These are phyloP conservation scores for Lithophane semibrunnea DNA, from an alignment of 2,888 invertebrate species.

Conservation along the genomic window DNA sequence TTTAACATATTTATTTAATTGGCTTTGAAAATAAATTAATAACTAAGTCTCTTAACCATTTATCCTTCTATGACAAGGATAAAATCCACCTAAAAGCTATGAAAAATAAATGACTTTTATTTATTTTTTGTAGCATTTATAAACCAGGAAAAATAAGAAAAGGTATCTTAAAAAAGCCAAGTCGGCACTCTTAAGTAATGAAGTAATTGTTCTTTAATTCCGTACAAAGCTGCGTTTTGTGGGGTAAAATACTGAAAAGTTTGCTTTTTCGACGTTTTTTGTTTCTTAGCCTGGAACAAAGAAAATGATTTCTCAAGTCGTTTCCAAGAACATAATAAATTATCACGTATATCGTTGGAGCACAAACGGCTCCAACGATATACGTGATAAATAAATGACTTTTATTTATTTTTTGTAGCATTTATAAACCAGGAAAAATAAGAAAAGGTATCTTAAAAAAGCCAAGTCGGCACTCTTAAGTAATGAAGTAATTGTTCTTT, in stretches of 20 bases:
- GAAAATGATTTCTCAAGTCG: conserved; percentile 10
- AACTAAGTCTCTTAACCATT: conserved; percentile 8
- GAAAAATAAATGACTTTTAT: conserved; percentile 14
- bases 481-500: conserved; percentile 59
- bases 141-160: conserved; percentile 19
- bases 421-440: conserved; percentile 5
- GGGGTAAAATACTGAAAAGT: conserved; percentile 37
- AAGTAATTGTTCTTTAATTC: conserved; percentile 58
- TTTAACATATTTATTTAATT: background rate
- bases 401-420: conserved; percentile 10
- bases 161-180: conserved; percentile 46
- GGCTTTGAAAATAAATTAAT: conserved; percentile 8
- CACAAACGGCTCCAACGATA: too few species aligned
- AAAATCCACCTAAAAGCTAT: conserved; percentile 7
- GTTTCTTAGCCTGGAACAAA: conserved; percentile 13
- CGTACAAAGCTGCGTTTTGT: conserved; percentile 37
- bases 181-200: conserved; percentile 53
- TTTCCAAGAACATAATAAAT: conserved; percentile 8
- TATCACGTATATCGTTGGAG: too few species aligned
- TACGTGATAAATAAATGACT: conserved; percentile 10
- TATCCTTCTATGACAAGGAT: conserved; percentile 8
- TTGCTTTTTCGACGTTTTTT: conserved; percentile 22
- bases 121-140: conserved; percentile 5
- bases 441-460: conserved; percentile 43
- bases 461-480: conserved; percentile 52